phyloP scores from a whole-genome alignment of 2,797 vertebrate species.

The Bradypus variegatus region DNA sequence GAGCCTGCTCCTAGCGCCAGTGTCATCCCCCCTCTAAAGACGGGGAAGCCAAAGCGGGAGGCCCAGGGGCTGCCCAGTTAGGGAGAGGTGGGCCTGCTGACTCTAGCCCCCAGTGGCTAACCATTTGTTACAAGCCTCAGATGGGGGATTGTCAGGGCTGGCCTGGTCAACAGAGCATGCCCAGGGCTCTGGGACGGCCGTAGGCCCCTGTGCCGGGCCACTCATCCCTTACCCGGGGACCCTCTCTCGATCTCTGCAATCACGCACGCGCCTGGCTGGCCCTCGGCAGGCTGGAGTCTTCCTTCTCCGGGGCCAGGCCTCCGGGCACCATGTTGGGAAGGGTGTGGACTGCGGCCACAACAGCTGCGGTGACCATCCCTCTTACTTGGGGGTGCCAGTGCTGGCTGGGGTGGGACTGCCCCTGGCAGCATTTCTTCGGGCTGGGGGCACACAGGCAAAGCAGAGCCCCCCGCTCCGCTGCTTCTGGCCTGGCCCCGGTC shows the following conservation, averaged over 20 bases:
- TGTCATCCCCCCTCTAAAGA: no score
- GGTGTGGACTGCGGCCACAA: rapidly evolving
- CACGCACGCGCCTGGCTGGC: rapidly evolving
- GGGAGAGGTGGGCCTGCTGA: no score
- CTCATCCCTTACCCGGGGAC: rapidly evolving
- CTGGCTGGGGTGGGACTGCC: rapidly evolving
- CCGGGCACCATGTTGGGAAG: rapidly evolving
- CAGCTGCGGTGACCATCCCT: rapidly evolving
- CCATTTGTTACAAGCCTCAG: no score
- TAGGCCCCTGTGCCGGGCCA: neutral
- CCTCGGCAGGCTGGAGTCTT: neutral
- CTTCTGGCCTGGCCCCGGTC: rapidly evolving
- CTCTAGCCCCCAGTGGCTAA: no score
- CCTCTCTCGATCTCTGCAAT: no score
- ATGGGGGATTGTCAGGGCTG: no score
- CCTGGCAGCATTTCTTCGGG: no score
- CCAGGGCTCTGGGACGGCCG: rapidly evolving
- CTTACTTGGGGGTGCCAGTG: no score
- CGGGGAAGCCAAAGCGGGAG: no score
- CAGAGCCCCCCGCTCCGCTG: neutral
- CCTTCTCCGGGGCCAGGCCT: neutral
- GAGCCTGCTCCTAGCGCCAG: no score
- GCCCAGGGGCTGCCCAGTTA: no score
- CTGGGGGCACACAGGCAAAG: neutral
- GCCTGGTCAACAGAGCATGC: rapidly evolving